These are phyloP conservation scores for Zaprionus ghesquierei DNA, from an alignment of 1,140 invertebrate genomes.

Conservation along the genomic window DNA sequence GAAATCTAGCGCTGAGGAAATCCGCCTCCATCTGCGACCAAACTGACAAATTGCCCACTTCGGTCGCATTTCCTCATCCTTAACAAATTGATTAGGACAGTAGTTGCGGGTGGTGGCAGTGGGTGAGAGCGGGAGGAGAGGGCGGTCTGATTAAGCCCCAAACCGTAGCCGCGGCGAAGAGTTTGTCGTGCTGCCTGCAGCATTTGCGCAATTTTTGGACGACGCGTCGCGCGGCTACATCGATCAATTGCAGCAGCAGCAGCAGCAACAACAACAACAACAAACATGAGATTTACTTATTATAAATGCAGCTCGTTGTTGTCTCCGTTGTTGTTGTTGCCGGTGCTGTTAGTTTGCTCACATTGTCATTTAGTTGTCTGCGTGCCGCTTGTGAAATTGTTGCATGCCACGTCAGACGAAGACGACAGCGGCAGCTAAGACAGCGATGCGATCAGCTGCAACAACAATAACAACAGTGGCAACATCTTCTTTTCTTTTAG, in stretches of 20 bases:
- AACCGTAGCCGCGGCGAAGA: neutral
- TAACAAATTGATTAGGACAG: constrained; percentile 80
- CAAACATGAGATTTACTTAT: constrained; percentile 59
- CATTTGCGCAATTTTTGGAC: constrained; percentile 56
- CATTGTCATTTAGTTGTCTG: constrained; percentile 79
- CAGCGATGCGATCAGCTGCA: constrained; percentile 51
- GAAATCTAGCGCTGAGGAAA: constrained; percentile 77
- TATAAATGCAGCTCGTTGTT: constrained; percentile 59
- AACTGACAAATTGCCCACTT: constrained; percentile 30
- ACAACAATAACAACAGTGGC: constrained; percentile 35
- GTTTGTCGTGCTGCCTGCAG: constrained; percentile 12
- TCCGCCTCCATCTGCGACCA: constrained; percentile 44
- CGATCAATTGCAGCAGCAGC: constrained; percentile 48
- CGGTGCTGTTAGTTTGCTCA: constrained; percentile 70
- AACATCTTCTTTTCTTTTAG: constrained; percentile 77
- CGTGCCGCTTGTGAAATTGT: constrained; percentile 77
- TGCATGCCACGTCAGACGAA: constrained; percentile 66
- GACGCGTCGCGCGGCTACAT: constrained; percentile 19
- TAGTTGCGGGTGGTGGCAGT: constrained; percentile 6
- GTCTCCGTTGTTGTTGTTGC: constrained; percentile 3
- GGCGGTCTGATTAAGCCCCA: constrained; percentile 56
- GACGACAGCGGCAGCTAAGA: constrained; percentile 24
- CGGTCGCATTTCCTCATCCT: constrained; percentile 70
- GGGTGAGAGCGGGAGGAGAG: neutral
- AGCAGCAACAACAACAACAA: constrained; percentile 25